phyloP scores from a whole-genome alignment of 2,888 invertebrate species.

The Latrodectus elegans region DNA sequence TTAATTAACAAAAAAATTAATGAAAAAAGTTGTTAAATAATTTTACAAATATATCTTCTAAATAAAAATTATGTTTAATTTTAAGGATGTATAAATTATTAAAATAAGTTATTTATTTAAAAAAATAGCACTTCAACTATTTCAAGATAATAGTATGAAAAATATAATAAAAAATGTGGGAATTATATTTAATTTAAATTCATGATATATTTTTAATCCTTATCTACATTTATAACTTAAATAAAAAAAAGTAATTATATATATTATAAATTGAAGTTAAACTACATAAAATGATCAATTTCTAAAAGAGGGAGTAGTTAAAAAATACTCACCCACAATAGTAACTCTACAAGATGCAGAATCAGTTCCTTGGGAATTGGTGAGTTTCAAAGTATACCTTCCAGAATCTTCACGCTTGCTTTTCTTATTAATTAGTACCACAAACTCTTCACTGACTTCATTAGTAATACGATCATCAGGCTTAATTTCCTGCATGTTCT shows the following conservation, averaged over 20 bases:
- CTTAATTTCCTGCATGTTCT: slow-evolving; percentile 87
- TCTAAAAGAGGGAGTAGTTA: neutral
- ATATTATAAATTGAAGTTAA: no score
- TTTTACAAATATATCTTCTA: no score
- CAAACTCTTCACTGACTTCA: slow-evolving; percentile 87
- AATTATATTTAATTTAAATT: no score
- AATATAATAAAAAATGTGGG: no score
- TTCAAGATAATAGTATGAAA: no score
- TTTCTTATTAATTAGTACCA: slow-evolving; percentile 87
- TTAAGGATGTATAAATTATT: no score
- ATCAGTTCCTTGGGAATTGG: slow-evolving; percentile 93
- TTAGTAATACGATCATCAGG: slow-evolving; percentile 89
- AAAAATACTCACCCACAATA: slow-evolving; percentile 77
- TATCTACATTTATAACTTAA: no score
- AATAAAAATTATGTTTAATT: no score
- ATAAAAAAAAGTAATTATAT: no score
- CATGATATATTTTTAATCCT: no score
- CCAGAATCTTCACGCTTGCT: slow-evolving; percentile 95
- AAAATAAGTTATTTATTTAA: no score
- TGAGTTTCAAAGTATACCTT: slow-evolving; percentile 90
- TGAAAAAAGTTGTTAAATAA: neutral
- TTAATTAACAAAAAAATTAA: neutral
- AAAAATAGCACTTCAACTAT: no score
- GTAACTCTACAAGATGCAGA: slow-evolving; percentile 90
- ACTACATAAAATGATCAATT: neutral